These are phyloP conservation scores for Seriola aureovittata DNA, from an alignment of 2,113 vertebrate genomes.

Conservation along the genomic window DNA sequence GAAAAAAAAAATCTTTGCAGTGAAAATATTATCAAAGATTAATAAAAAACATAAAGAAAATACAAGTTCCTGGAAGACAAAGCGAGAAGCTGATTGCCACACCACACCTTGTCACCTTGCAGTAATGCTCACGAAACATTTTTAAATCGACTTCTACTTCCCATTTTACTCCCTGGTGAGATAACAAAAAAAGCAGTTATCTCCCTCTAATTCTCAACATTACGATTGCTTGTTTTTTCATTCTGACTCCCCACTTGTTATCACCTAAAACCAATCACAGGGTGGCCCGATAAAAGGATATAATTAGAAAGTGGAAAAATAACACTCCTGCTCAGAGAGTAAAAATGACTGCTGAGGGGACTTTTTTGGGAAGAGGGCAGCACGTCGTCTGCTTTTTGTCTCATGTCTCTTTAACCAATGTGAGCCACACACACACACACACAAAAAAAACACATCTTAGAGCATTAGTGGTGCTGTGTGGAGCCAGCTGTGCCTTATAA, in stretches of 20 bases:
- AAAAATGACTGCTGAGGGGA: slow-evolving; percentile 48
- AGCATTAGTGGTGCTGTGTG: background rate
- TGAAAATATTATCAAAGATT: slow-evolving; percentile 62
- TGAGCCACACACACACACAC: background rate
- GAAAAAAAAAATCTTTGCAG: slow-evolving; percentile 10
- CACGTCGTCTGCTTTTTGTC: slow-evolving; percentile 13
- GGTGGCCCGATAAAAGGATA: slow-evolving; percentile 75
- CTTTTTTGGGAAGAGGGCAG: slow-evolving; percentile 38
- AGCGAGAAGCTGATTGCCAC: slow-evolving; percentile 49
- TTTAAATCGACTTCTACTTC: slow-evolving; percentile 57
- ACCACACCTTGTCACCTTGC: slow-evolving; percentile 62
- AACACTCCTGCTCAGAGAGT: slow-evolving; percentile 61
- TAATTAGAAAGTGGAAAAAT: slow-evolving; percentile 78
- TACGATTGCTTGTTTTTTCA: slow-evolving; percentile 69
- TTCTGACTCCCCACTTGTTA: slow-evolving; percentile 57
- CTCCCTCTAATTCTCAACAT: slow-evolving; percentile 66
- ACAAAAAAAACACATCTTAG: background rate
- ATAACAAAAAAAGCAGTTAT: slow-evolving; percentile 68
- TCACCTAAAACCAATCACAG: slow-evolving; percentile 78
- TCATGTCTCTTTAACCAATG: slow-evolving; percentile 13
- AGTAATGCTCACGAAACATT: slow-evolving; percentile 62
- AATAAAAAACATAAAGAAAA: slow-evolving; percentile 34
- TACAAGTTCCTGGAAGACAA: slow-evolving; percentile 56
- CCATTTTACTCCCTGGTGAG: slow-evolving; percentile 59
- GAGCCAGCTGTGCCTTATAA: slow-evolving; percentile 27